Evolutionary conservation across 2,113 vertebrate species (phyloP).

Genomic region (Tachuris rubrigastra): DNA sequence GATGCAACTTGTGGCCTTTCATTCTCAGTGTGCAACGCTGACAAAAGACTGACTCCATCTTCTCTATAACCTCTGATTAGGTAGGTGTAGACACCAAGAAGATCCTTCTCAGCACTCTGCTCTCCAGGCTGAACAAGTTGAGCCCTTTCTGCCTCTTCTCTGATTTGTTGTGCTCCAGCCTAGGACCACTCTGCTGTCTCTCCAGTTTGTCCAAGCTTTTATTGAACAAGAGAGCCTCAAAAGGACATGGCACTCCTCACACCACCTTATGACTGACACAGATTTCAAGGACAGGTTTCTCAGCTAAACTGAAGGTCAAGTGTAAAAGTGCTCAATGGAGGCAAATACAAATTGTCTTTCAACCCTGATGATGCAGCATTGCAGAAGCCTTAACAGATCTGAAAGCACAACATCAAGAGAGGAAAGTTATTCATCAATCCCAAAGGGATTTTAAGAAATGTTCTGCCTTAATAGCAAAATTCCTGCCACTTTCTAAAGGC

Average conservation of each 20-base stretch:
- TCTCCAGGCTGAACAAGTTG: background rate
- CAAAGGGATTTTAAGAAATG: background rate
- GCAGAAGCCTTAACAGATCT: background rate
- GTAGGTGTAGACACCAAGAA: background rate
- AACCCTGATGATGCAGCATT: accelerated
- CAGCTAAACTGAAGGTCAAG: background rate
- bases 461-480: background rate
- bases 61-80: background rate
- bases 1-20: background rate
- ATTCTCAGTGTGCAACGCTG: background rate
- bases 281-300: background rate
- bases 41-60: background rate
- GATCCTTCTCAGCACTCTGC: background rate
- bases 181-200: background rate
- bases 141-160: background rate
- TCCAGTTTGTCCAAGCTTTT: background rate
- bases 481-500: background rate
- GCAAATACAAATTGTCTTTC: background rate
- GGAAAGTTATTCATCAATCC: background rate
- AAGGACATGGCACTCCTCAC: background rate
- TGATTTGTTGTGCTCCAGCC: background rate
- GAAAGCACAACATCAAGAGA: background rate
- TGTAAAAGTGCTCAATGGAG: background rate
- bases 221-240: background rate
- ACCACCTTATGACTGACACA: background rate